Evolutionary conservation across 2,113 vertebrate species (phyloP), one percentile per base, ranked within the genome.

Genomic region (Varanus komodoensis): DNA sequence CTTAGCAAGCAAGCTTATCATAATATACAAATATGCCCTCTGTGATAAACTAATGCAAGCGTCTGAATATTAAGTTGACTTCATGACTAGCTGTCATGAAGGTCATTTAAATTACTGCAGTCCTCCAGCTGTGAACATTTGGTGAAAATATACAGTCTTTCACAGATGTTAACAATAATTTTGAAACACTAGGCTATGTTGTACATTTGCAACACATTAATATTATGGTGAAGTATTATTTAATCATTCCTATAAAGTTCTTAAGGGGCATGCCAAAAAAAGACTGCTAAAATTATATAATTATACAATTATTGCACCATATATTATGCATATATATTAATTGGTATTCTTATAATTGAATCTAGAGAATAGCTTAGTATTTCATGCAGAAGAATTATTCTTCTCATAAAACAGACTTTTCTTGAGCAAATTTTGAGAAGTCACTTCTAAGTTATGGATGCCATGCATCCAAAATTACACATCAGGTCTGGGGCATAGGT

Each of bases 371-470:
- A 74, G 12, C 14, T 19, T 74, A 34, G 61, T 23, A 73, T 89
- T 74, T 89, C 74, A 82, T 32, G n/a, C 21, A 54, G 8, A 57
- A 74, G 54, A 82, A 88, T 52, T 61, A 52, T 83, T 91, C 94
- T 82, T 93, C 93, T 90, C 80, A 27, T 68, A 69, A 29, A 74
- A 67, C 52, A 88, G 6, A 44, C 71, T 67, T 90, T 90, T 75
- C 4, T 67, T 77, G 61, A 64, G 29, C 83, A 68, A 5, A 90
- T 93, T 96, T 93, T 88, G 88, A 71, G 68, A 86, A 7, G 0
- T 44, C 11, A 50, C 54, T 74, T 68, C 86, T 12, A 89, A 96
- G 89, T 89, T 92, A 92, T 81, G 48, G 11, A n/a, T 54, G 64
- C 2, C 14, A 54, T 82, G 11, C 38, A 38, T 14, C 23, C 68